Conservation (phyloP, 2,888 invertebrate genomes). For the Noctuana brunneofusca region DNA sequence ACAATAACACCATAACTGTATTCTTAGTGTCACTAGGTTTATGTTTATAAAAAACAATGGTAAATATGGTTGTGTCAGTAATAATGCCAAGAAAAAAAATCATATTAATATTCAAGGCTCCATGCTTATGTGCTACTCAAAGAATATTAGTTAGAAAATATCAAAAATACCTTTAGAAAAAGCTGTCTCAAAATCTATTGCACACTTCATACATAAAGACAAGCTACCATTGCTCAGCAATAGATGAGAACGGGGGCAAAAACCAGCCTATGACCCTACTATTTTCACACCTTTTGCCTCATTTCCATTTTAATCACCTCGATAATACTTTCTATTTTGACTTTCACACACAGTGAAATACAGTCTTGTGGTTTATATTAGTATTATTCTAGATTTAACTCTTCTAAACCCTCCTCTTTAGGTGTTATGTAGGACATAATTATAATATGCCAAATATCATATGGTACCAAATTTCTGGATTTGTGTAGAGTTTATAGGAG, state of each 20-base stretch:
- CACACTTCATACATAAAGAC: not conserved
- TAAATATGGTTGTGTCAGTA: not conserved
- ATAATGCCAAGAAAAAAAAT: not conserved
- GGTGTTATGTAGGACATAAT: no score
- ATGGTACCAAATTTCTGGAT: no score
- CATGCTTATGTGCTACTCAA: no score
- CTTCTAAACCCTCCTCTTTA: not conserved
- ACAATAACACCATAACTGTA: not conserved
- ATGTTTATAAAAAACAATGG: not conserved
- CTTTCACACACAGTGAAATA: not conserved
- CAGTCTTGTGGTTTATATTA: not conserved
- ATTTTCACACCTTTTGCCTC: not conserved
- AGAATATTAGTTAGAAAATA: no score
- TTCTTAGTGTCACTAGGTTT: not conserved
- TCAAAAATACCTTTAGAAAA: no score
- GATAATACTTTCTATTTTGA: not conserved
- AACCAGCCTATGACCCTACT: not conserved
- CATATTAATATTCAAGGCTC: not conserved
- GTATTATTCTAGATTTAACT: not conserved
- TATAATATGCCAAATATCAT: no score
- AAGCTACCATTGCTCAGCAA: not conserved
- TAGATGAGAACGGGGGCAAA: not conserved
- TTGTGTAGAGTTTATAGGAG: no score
- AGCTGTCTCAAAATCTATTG: no score
- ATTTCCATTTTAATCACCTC: not conserved